Base-by-base conservation (phyloP, 2,113 vertebrate species). In the Perca flavescens region DNA sequence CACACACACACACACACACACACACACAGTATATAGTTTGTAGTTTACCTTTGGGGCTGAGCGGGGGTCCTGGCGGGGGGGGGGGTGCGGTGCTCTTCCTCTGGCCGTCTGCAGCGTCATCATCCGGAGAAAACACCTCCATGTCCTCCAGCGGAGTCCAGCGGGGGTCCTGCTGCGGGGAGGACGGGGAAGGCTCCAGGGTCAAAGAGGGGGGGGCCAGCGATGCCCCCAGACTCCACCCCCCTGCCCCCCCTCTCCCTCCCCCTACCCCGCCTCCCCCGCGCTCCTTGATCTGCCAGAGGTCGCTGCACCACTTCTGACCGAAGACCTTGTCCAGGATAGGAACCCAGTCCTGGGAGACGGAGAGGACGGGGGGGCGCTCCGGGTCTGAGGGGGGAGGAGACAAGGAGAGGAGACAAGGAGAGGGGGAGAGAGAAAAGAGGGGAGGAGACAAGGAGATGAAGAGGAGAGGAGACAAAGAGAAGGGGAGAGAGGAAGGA, bases 321-420 rank as follows among this genome's bases (percentile, higher is more conserved):
- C 95, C 95, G 0, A 95, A 96, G 47, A 95, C 95, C 34, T 95
- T 95, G 91, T 95, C 95, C 89, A 96, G 86, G 76, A 96, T 94
- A 13, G 95, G 95, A 4, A 95, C 93, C 95, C 95, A 96, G 89
- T 96, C 94, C 86, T 96, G 95, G 10, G 95, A 75, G 68, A 93
- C 88, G 0, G 93, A 71, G 6, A 94, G 86, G 50, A 92, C 88
- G 0, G 94, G 83, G 47, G 89, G 88, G 0, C 34, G 88, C 54
- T 82, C 86, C 0, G 86, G n/a, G 61, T 86, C 93, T 89, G 75
- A 3, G 10, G 43, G 25, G n/a, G 4, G 36, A 17, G 16, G 10
- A 3, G 4, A 53, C 13, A 14, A 25, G 28, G 56, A 31, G 10
- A n/a, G n/a, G 2, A 13, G 43, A 10, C 17, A n/a, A 53, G n/a